A percentile compares a stretch with the other conserved stretches of the same genome.
Conservation (phyloP, 1,140 invertebrate genomes). For the Stratiolaelaps scimitus region DNA sequence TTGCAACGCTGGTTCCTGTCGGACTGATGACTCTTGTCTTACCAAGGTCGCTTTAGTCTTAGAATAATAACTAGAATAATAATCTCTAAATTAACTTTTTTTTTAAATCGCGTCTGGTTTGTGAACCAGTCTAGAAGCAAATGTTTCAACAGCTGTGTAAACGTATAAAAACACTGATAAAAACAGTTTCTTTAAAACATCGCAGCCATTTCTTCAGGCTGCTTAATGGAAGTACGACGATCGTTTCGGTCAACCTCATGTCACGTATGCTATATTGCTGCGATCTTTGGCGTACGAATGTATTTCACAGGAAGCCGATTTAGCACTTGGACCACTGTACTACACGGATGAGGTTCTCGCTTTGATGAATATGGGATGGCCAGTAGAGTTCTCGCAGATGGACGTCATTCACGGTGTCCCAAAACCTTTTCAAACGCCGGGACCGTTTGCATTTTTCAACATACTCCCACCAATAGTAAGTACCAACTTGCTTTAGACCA, state of each 20-base stretch:
- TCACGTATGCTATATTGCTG: too few relatives aligned
- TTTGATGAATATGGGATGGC: background rate
- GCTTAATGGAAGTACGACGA: too few relatives aligned
- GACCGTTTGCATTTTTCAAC: background rate
- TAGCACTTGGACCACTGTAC: background rate
- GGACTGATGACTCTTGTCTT: too few relatives aligned
- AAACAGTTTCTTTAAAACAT: slow-evolving; percentile 4
- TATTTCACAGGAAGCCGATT: slow-evolving; percentile 1
- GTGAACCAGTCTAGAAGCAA: background rate
- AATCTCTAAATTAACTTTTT: too few relatives aligned
- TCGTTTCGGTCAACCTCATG: too few relatives aligned
- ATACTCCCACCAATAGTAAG: background rate
- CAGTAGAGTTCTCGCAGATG: background rate
- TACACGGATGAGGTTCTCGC: background rate
- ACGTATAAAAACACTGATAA: background rate
- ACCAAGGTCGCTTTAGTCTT: too few relatives aligned
- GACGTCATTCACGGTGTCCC: background rate
- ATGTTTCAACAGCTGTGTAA: background rate
- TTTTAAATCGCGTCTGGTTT: too few relatives aligned
- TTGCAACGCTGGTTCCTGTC: too few relatives aligned
- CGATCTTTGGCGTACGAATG: too few relatives aligned
- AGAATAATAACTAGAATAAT: too few relatives aligned
- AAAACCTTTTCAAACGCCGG: background rate
- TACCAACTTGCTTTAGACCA: too few relatives aligned
- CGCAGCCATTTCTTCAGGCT: too few relatives aligned